These are phyloP conservation scores for Sitobion miscanthi DNA, from an alignment of 1,140 invertebrate species.

Conservation along the genomic window DNA sequence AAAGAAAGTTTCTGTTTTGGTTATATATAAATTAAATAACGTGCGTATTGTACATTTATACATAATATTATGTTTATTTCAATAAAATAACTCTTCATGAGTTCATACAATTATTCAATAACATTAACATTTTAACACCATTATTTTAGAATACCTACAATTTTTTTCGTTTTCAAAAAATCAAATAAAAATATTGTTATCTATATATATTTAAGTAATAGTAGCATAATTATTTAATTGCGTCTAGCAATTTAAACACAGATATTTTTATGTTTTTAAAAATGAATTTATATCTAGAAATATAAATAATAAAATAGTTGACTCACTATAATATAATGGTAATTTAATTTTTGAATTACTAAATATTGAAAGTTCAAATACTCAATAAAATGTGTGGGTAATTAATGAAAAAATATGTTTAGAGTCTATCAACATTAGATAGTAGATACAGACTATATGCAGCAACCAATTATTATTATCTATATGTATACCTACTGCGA, in stretches of 20 bases:
- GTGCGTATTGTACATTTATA: background rate
- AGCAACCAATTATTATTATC: background rate
- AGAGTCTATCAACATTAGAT: background rate
- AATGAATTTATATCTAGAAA: background rate
- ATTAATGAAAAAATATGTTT: background rate
- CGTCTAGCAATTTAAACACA: background rate
- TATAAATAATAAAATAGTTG: background rate
- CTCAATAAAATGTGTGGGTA: background rate
- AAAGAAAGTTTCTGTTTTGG: background rate
- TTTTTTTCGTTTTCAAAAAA: background rate
- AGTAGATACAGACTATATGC: background rate
- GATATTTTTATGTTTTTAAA: background rate
- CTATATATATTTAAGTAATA: background rate
- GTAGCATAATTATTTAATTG: background rate
- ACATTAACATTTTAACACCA: background rate
- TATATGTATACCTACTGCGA: background rate
- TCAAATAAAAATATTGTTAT: background rate
- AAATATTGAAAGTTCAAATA: background rate
- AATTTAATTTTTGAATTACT: background rate
- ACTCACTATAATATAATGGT: background rate
- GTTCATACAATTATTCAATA: background rate
- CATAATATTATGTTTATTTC: background rate
- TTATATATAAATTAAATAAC: background rate
- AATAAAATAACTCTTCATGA: background rate
- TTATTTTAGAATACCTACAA: background rate